Evolutionary conservation across 2,888 invertebrate genomes (phyloP).

Genomic region (Allygus modestus): DNA sequence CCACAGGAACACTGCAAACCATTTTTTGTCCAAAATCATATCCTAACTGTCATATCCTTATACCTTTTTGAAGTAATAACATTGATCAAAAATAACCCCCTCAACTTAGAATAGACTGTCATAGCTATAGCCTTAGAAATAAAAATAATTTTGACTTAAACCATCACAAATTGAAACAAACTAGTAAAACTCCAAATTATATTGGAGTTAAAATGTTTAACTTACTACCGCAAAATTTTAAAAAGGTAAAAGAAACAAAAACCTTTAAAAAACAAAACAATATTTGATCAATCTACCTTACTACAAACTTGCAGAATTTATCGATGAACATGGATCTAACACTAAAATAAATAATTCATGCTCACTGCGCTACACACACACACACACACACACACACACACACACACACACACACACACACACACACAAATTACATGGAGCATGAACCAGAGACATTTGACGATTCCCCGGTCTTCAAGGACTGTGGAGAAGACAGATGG

Average conservation of each 20-base stretch:
- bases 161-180: not conserved
- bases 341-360: too few relatives aligned
- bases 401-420: too few relatives aligned
- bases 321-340: not conserved
- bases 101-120: not conserved
- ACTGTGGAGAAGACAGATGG: too few relatives aligned
- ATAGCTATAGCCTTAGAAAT: not conserved
- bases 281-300: not conserved
- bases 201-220: not conserved
- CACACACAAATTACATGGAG: too few relatives aligned
- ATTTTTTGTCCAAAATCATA: not conserved
- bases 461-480: too few relatives aligned
- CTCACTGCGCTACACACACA: not conserved
- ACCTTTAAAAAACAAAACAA: not conserved
- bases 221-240: not conserved
- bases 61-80: constrained; percentile 3
- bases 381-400: not conserved
- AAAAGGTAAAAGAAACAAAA: not conserved
- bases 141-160: not conserved
- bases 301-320: not conserved
- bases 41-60: not conserved
- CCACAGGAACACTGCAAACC: not conserved
- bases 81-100: not conserved
- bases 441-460: too few relatives aligned
- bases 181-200: not conserved